Conservation (phyloP, 2,797 vertebrate species). For the Bradypus variegatus region DNA sequence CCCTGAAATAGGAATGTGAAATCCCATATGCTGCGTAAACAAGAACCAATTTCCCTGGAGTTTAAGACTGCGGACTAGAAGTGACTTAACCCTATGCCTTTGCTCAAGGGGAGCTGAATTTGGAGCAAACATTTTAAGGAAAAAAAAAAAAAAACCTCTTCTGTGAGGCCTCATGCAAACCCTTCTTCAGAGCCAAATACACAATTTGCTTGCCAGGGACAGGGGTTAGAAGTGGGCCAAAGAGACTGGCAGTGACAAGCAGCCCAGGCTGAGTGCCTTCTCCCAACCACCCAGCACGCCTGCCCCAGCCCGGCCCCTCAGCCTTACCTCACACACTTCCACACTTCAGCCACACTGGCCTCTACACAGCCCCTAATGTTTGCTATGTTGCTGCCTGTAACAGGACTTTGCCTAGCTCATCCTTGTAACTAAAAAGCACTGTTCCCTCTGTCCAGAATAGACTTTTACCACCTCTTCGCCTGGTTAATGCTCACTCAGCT, state of each 20-base stretch:
- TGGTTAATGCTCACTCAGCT: neutral
- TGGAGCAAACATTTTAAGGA: conserved; percentile 8
- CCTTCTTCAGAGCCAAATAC: neutral
- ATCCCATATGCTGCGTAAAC: neutral
- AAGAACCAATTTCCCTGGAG: neutral
- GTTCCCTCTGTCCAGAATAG: neutral
- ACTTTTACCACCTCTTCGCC: neutral
- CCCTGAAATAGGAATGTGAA: neutral
- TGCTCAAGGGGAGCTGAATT: neutral
- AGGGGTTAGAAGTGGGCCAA: neutral
- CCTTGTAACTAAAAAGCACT: neutral
- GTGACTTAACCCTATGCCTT: neutral
- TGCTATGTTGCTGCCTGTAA: neutral
- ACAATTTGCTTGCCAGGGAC: neutral
- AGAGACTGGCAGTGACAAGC: neutral
- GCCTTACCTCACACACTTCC: neutral
- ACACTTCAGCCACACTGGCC: neutral
- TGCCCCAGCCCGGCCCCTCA: accelerated
- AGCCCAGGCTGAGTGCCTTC: neutral
- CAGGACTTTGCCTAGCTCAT: neutral
- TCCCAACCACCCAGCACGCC: neutral
- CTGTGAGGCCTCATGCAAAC: neutral
- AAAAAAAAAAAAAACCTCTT: neutral
- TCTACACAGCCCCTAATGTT: neutral
- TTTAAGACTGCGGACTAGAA: neutral